A percentile compares a stretch with the other conserved stretches of the same genome.
These are phyloP conservation scores for Xenentodon cancila DNA, from an alignment of 2,797 vertebrate species.

Conservation along the genomic window DNA sequence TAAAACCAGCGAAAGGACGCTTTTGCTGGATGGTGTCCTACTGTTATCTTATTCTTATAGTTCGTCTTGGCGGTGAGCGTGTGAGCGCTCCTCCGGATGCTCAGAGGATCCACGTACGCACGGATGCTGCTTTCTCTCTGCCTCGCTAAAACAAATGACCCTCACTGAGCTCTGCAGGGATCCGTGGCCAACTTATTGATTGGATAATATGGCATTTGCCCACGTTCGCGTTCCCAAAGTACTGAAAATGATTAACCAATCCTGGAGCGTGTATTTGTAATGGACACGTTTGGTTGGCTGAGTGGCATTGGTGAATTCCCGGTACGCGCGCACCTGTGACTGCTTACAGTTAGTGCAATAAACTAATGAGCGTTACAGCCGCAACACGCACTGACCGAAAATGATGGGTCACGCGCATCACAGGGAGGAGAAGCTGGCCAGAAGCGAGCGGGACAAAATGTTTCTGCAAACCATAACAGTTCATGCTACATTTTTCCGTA, in stretches of 20 bases:
- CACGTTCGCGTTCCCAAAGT: conserved; percentile 65
- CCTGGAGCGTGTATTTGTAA: background rate
- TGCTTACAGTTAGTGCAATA: conserved; percentile 9
- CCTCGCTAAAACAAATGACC: background rate
- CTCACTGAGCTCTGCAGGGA: conserved; percentile 56
- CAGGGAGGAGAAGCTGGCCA: too few relatives aligned
- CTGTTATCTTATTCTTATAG: conserved; percentile 18
- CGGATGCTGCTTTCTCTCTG: conserved; percentile 30
- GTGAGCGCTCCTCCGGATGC: conserved; percentile 13
- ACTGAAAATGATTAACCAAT: conserved; percentile 63
- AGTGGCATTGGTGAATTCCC: conserved; percentile 18
- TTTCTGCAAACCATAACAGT: too few relatives aligned
- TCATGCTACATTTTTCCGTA: too few relatives aligned
- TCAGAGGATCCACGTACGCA: conserved; percentile 37
- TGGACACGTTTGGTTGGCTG: conserved; percentile 35
- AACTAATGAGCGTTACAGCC: conserved; percentile 19
- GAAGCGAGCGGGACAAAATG: too few relatives aligned
- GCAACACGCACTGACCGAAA: background rate
- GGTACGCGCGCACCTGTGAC: conserved; percentile 19
- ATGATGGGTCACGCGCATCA: background rate
- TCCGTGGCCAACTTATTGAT: conserved; percentile 61
- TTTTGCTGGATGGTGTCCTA: conserved; percentile 12
- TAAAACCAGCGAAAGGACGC: conserved; percentile 11
- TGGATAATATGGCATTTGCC: conserved; percentile 62
- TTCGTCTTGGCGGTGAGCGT: conserved; percentile 28